These are phyloP conservation scores for Linurgus olivaceus DNA, from an alignment of 2,797 vertebrate species.

Conservation along the genomic window DNA sequence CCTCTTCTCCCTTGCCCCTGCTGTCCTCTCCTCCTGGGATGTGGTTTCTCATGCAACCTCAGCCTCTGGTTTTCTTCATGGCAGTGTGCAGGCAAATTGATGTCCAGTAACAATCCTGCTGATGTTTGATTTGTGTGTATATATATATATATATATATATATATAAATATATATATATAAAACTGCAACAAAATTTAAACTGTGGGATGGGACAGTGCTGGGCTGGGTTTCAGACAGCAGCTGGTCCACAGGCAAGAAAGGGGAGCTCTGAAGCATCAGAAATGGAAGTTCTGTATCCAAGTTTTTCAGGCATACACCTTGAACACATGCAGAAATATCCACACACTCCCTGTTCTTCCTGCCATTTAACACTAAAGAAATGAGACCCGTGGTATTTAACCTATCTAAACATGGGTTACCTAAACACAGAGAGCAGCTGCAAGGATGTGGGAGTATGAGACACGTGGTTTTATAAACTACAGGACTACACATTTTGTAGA, in stretches of 20 bases:
- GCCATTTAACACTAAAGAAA: background rate
- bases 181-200: background rate
- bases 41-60: background rate
- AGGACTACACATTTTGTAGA: background rate
- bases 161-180: background rate
- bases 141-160: background rate
- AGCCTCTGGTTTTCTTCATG: background rate
- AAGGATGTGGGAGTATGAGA: background rate
- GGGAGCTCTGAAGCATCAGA: background rate
- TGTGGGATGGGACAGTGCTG: background rate
- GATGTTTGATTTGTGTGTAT: background rate
- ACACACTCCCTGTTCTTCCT: background rate
- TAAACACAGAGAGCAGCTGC: background rate
- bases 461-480: background rate
- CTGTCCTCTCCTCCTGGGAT: background rate
- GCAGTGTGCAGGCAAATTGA: background rate
- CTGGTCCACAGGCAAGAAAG: background rate
- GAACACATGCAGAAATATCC: background rate
- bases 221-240: background rate
- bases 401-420: background rate
- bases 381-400: background rate
- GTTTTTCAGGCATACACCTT: background rate
- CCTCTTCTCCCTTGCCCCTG: background rate
- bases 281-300: background rate
- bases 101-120: background rate